A percentile compares a stretch with the other conserved stretches of the same genome.
Conservation (phyloP, 2,113 vertebrate genomes). For the Triplophysa tibetana region DNA sequence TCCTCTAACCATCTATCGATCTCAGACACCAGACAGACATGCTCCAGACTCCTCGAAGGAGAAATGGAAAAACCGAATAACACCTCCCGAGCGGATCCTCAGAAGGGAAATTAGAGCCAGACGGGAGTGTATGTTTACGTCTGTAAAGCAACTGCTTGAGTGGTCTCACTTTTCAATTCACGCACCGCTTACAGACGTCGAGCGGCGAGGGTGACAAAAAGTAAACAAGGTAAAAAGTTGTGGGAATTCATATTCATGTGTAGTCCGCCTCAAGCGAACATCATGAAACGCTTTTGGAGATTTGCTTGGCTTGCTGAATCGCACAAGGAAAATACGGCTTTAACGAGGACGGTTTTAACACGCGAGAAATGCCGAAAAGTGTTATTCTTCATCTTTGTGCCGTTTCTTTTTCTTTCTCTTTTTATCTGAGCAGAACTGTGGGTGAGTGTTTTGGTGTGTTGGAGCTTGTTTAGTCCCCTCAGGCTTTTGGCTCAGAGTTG, state of each 20-base stretch:
- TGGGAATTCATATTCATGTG: neutral
- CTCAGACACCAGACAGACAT: slow-evolving; percentile 19
- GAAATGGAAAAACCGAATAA: slow-evolving; percentile 21
- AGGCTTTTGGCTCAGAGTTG: slow-evolving; percentile 37
- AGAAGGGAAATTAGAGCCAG: slow-evolving; percentile 13
- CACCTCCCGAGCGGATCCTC: neutral
- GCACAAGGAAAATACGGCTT: neutral
- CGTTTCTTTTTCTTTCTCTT: neutral
- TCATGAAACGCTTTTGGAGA: neutral
- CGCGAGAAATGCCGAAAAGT: slow-evolving; percentile 13
- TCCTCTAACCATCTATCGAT: slow-evolving; percentile 21
- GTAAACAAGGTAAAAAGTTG: neutral
- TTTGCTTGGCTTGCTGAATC: slow-evolving; percentile 16
- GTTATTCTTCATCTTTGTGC: slow-evolving; percentile 24
- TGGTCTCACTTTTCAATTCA: slow-evolving; percentile 10
- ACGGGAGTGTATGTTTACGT: slow-evolving; percentile 21
- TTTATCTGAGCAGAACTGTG: slow-evolving; percentile 25
- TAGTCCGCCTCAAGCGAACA: neutral
- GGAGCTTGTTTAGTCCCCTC: slow-evolving; percentile 26
- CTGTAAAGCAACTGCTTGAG: neutral
- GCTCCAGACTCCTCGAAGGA: neutral
- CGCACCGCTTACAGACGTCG: neutral
- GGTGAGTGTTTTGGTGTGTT: slow-evolving; percentile 3
- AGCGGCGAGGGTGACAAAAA: neutral
- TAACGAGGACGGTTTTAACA: slow-evolving; percentile 11